Evolutionary conservation across 2,888 invertebrate species (phyloP).

Genomic region (Cephus rjabovi): DNA sequence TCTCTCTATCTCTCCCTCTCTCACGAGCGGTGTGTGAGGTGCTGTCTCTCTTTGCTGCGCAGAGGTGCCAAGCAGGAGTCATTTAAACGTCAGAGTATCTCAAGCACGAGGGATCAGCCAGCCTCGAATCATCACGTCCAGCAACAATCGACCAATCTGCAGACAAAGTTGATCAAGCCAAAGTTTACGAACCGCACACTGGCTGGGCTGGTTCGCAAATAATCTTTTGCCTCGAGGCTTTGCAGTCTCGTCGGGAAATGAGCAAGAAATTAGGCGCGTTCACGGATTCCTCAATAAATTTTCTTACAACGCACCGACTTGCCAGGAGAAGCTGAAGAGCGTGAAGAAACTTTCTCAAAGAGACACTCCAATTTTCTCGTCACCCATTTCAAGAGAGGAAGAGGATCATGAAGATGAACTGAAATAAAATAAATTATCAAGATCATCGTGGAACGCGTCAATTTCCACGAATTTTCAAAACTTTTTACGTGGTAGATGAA

Average conservation of each 20-base stretch:
- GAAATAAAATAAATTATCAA: not conserved
- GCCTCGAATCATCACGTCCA: slow-evolving; percentile 23
- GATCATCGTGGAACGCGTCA: not conserved
- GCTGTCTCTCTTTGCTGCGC: slow-evolving; percentile 46
- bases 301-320: not conserved
- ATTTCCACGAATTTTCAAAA: not conserved
- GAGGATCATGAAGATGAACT: not conserved
- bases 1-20: slow-evolving; percentile 37
- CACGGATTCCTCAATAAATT: not conserved
- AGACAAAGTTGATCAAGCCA: slow-evolving; percentile 32
- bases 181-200: slow-evolving; percentile 43
- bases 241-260: slow-evolving; percentile 42
- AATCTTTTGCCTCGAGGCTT: slow-evolving; percentile 43
- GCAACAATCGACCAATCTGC: slow-evolving; percentile 22
- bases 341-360: not conserved
- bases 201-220: slow-evolving; percentile 47
- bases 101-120: slow-evolving; percentile 37
- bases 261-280: not conserved
- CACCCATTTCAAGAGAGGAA: not conserved
- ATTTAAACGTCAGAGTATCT: slow-evolving; percentile 46
- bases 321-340: not conserved
- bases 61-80: slow-evolving; percentile 65
- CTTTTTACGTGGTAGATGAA: not conserved
- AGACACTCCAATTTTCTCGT: not conserved
- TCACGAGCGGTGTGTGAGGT: slow-evolving; percentile 50